Evolutionary conservation across 2,797 vertebrate species (phyloP), one percentile per base, ranked within the genome.

Genomic region (Sitta carolinensis): DNA sequence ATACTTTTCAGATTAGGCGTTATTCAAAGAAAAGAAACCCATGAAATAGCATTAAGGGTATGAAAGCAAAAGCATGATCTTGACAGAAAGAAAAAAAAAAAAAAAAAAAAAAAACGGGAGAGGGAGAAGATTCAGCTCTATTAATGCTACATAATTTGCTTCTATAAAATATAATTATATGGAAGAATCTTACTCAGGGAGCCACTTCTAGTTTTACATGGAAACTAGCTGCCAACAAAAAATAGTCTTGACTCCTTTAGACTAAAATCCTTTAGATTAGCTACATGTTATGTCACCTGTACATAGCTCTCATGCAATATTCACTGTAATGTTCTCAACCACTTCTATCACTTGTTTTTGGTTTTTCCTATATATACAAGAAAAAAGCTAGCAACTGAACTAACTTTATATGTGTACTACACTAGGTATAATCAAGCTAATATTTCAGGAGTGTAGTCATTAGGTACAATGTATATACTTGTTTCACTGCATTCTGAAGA

Each of bases 261-360:
- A 81, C 64, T 30, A 54, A 20, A 45, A 45, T 45, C 19, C 43
- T 45, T 45, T 45, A 45, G 43, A 45, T 45, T 20, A 80, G 34
- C 5, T 18, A 61, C 0, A 0, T 22, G 23, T 25, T 50, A 50
- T 0, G 0, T 20, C 36, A 69, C 16, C 13, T 76, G 48, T 50
- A 72, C 7, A 30, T 0, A 45, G 38, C 22, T 59, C 40, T 78
- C 48, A 20, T 8, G 52, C 19, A 81, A 17, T 38, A 88, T 16
- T 63, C 9, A 72, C 32, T n/a, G 10, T 9, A 54, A 64, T 11
- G 6, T 59, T 80, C 50, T 81, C 45, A 84, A 91, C 3, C 20
- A 47, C 3, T 55, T 47, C 2, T 25, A 38, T n/a, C 27, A 59
- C 61, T 27, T 13, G 5, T 42, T 79, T 6, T 26, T 61, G 20